Evolutionary conservation across 2,797 vertebrate genomes (phyloP), one percentile per base, ranked within the genome.

Genomic region (Phylloscopus collybita): DNA sequence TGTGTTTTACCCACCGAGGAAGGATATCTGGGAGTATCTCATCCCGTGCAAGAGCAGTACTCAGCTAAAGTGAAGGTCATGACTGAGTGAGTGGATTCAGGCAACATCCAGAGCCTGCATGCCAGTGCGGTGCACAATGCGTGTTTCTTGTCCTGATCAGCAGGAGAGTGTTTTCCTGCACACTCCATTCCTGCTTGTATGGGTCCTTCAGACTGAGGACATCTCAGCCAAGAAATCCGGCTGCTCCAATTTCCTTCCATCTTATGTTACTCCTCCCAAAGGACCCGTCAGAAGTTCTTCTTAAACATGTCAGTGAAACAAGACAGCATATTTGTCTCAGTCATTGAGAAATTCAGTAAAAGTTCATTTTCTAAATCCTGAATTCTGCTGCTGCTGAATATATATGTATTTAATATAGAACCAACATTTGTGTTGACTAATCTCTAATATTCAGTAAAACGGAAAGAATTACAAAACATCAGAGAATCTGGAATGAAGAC

Each of bases 51-150:
- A 59, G 15, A 47, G 29, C 29, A 73, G n/a, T 19, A 53, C n/a
- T 73, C 56, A 67, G 49, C 27, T 66, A 7, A 86, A 86, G 25
- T 18, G 47, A 83, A 71, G 66, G 22, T 82, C 62, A 38, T 32
- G 49, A 59, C 56, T 21, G 30, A 44, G 50, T 23, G 57, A 76
- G 34, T 26, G 64, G 88, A 59, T 76, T 80, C 74, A 75, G 54
- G 25, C 61, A 86, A 15, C 36, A 18, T 27, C 26, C 49, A 40
- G 47, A 79, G 44, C 26, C 49, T 32, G 44, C 75, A 59, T 0
- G 1, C 38, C 38, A 25, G n/a, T 0, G 1, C 2, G 0, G 22
- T n/a, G 44, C 38, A 62, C 25, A 56, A 56, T 4, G 47, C 1
- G 3, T 0, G 0, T 34, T 53, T 45, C 36, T 74, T 79, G 40